Conservation (phyloP, 2,888 invertebrate species). For the Fragum fragum region DNA sequence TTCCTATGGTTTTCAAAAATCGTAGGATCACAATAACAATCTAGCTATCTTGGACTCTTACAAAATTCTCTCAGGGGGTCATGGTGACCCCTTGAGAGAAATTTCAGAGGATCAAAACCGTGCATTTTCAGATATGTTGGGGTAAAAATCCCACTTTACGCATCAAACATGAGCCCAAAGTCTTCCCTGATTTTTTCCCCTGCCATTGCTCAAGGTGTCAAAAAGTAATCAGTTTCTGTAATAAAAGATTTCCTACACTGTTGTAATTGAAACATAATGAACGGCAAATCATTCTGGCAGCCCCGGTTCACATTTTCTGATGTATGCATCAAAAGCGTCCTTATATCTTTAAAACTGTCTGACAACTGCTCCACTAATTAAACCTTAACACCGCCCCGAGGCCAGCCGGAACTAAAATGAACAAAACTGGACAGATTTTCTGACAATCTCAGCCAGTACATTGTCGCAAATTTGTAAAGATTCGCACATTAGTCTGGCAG, state of each 20-base stretch:
- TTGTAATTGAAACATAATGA: constrained; percentile 36
- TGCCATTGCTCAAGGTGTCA: constrained; percentile 18
- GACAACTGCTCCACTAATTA: constrained; percentile 51
- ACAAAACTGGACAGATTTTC: constrained; percentile 34
- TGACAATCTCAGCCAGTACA: constrained; percentile 56
- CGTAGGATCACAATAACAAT: too few species aligned
- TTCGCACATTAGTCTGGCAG: constrained; percentile 42
- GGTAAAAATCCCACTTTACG: too few species aligned
- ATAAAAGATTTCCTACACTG: constrained; percentile 20
- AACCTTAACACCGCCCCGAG: constrained; percentile 49
- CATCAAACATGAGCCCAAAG: too few species aligned
- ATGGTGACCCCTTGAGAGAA: too few species aligned
- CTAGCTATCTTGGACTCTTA: too few species aligned
- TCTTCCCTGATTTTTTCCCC: too few species aligned
- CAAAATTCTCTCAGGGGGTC: too few species aligned
- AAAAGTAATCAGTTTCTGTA: constrained; percentile 32
- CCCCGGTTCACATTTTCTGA: constrained; percentile 31
- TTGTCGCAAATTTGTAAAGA: constrained; percentile 51
- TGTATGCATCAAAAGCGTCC: constrained; percentile 35
- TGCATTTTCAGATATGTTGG: too few species aligned
- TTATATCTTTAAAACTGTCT: constrained; percentile 33
- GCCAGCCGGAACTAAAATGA: constrained; percentile 32
- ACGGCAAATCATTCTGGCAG: constrained; percentile 22
- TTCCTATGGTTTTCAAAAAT: too few species aligned
- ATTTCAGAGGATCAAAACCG: too few species aligned